Conservation (phyloP, 2,888 invertebrate species). For the Ochropacha duplaris region DNA sequence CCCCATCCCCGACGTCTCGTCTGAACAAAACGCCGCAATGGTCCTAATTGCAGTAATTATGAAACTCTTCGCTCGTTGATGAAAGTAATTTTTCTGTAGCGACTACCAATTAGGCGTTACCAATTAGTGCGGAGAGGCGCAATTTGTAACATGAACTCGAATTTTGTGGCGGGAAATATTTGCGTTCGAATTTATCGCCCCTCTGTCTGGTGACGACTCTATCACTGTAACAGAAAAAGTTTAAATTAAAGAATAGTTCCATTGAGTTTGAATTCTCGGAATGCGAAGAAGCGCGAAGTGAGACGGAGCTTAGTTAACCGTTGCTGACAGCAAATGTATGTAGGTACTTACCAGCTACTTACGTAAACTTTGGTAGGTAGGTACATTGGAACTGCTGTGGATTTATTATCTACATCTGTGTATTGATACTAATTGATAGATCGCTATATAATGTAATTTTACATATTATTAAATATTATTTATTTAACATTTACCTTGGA, state of each 20-base stretch:
- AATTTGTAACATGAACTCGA: constrained; percentile 66
- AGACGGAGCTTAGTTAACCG: background rate
- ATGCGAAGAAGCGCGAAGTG: background rate
- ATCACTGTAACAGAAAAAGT: background rate
- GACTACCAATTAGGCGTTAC: constrained; percentile 75
- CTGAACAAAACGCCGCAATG: constrained; percentile 65
- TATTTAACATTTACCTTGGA: too few relatives aligned
- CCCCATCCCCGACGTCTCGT: constrained; percentile 43
- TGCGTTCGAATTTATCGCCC: constrained; percentile 10
- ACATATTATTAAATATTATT: too few relatives aligned
- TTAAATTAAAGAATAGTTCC: constrained; percentile 1
- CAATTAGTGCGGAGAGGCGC: constrained; percentile 64
- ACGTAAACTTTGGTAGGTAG: background rate
- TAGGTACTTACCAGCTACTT: background rate
- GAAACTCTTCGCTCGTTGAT: constrained; percentile 78
- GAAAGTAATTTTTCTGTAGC: constrained; percentile 77
- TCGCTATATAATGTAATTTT: too few relatives aligned
- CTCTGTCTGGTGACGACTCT: background rate
- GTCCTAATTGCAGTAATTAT: constrained; percentile 75
- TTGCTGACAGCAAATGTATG: background rate
- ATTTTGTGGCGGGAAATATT: constrained; percentile 44
- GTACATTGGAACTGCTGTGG: too few relatives aligned
- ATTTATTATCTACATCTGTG: too few relatives aligned
- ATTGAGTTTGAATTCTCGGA: background rate
- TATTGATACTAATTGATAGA: too few relatives aligned